Percentiles rank a stretch among this genome's conserved stretches.
Evolutionary conservation across 2,113 vertebrate genomes (phyloP).

Genomic region (Lycocorax pyrrhopterus): DNA sequence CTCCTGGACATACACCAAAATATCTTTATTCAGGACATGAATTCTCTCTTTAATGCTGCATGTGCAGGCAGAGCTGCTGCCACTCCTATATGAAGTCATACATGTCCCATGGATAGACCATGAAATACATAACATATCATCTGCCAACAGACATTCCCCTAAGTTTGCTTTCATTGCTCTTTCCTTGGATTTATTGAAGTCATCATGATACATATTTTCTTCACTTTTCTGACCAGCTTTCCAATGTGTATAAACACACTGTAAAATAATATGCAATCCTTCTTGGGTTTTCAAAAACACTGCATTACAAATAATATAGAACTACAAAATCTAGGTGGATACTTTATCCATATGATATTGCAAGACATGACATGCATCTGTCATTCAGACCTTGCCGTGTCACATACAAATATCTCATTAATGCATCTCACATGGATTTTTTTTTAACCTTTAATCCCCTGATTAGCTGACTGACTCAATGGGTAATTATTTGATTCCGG

Average conservation of each 20-base stretch:
- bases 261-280: not conserved
- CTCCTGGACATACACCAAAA: not conserved
- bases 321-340: not conserved
- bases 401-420: not conserved
- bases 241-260: not conserved
- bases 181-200: not conserved
- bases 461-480: not conserved
- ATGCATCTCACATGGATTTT: not conserved
- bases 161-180: not conserved
- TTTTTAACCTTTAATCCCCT: not conserved
- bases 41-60: not conserved
- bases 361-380: not conserved
- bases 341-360: not conserved
- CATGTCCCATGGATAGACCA: fast-evolving
- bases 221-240: not conserved
- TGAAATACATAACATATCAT: not conserved
- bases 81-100: not conserved
- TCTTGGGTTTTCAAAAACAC: not conserved
- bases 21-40: not conserved
- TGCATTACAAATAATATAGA: not conserved
- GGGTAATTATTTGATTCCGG: not conserved
- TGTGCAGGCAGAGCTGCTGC: not conserved
- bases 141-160: not conserved
- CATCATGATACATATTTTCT: not conserved
- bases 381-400: not conserved